Percentiles rank a stretch among this genome's conserved stretches.
Evolutionary conservation across 2,113 vertebrate species (phyloP).

Genomic region (Nerophis lumbriciformis): DNA sequence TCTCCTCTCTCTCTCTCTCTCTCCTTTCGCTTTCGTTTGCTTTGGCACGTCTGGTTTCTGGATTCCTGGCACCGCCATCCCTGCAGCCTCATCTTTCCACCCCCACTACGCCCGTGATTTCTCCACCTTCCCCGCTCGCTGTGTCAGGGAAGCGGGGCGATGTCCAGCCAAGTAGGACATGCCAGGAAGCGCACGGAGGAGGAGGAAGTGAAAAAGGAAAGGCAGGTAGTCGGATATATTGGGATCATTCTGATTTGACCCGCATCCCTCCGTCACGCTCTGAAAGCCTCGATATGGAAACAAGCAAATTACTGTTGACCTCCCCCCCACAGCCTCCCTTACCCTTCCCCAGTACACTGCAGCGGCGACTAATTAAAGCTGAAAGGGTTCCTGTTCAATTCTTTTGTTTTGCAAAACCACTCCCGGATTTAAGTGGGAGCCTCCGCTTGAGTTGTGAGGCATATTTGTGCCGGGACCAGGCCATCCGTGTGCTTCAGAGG

Average conservation of each 20-base stretch:
- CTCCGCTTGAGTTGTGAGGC: not conserved
- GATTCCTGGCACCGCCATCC: conserved; percentile 24
- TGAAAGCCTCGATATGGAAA: conserved; percentile 44
- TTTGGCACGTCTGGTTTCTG: conserved; percentile 27
- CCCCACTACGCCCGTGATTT: too few relatives aligned
- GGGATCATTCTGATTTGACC: conserved; percentile 62
- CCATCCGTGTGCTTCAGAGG: not conserved
- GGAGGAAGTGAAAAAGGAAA: conserved; percentile 6
- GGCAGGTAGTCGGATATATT: conserved; percentile 12
- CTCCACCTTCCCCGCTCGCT: too few relatives aligned
- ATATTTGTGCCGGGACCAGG: too few relatives aligned
- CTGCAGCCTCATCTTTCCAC: too few relatives aligned
- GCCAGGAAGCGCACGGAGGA: not conserved
- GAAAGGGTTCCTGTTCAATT: conserved; percentile 46
- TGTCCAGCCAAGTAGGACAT: not conserved
- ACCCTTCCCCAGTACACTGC: conserved; percentile 38
- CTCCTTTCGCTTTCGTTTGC: conserved; percentile 36
- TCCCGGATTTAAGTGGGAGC: not conserved
- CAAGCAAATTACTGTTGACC: conserved; percentile 72
- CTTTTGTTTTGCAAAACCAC: conserved; percentile 15
- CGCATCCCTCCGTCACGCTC: conserved; percentile 49
- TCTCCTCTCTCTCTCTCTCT: conserved; percentile 7
- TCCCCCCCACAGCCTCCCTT: conserved; percentile 48
- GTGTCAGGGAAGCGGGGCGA: not conserved
- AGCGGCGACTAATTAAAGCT: conserved; percentile 67